A percentile compares a stretch with the other conserved stretches of the same genome.
phyloP scores from a whole-genome alignment of 1,140 invertebrate genomes.

The Leptinotarsa undecemlineata region DNA sequence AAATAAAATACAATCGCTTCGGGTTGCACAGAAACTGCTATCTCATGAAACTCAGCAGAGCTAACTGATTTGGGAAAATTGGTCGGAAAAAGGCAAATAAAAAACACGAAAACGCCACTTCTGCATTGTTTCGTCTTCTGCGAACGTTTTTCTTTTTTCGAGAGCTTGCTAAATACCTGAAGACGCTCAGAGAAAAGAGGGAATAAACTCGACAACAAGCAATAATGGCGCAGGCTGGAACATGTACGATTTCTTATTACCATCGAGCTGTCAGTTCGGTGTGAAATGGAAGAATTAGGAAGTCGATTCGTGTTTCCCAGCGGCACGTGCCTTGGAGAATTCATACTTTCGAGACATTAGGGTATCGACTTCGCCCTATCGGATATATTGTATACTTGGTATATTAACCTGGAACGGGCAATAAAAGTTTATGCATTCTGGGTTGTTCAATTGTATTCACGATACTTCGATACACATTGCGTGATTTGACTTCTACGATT shows the following conservation, averaged over 20 bases:
- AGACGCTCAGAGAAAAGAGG: not conserved
- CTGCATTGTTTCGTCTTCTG: too few species aligned
- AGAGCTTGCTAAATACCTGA: constrained; percentile 1
- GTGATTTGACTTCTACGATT: too few species aligned
- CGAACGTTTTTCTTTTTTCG: not conserved
- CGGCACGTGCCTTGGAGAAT: not conserved
- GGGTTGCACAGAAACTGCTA: too few species aligned
- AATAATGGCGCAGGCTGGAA: constrained; percentile 2
- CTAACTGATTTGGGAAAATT: too few species aligned
- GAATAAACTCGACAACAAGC: constrained; percentile 3
- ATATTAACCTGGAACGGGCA: not conserved
- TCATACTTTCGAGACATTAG: not conserved
- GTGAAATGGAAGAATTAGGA: not conserved
- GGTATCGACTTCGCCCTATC: not conserved
- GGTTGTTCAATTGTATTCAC: not conserved
- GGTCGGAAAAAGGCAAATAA: too few species aligned
- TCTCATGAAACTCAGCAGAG: too few species aligned
- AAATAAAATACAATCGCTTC: too few species aligned
- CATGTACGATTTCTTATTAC: constrained; percentile 8
- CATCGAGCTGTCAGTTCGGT: constrained; percentile 7
- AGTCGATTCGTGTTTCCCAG: not conserved
- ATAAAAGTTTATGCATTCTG: constrained; percentile 1
- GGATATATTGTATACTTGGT: constrained; percentile 3
- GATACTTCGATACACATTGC: not conserved
- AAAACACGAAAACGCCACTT: too few species aligned